Percentiles rank a stretch among this genome's conserved stretches.
phyloP scores from a whole-genome alignment of 2,113 vertebrate genomes.

The Pantherophis guttatus region DNA sequence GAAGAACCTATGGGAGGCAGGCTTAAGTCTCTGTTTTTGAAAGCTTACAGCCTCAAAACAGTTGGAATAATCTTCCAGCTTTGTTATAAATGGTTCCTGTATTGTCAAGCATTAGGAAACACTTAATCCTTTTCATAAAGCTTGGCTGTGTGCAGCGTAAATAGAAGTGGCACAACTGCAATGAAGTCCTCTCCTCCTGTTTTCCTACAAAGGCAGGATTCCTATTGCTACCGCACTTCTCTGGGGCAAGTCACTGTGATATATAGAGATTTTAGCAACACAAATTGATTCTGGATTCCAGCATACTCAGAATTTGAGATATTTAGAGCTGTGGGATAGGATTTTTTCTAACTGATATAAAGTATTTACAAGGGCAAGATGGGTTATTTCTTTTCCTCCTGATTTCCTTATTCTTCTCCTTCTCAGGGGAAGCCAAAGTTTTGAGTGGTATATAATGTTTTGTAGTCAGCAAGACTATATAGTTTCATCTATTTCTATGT shows the following conservation, averaged over 20 bases:
- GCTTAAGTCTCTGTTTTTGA: slow-evolving; percentile 10
- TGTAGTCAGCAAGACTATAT: neutral
- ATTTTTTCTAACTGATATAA: neutral
- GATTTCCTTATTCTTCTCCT: neutral
- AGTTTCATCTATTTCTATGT: neutral
- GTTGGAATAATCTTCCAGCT: slow-evolving; percentile 52
- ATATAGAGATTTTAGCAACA: neutral
- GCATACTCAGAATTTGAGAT: neutral
- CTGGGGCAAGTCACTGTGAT: neutral
- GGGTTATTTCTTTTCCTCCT: neutral
- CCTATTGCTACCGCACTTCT: neutral
- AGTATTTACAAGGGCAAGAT: neutral
- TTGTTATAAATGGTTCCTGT: neutral
- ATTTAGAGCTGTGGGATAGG: neutral
- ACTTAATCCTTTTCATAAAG: slow-evolving; percentile 46
- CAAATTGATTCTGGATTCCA: neutral
- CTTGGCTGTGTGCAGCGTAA: slow-evolving; percentile 30
- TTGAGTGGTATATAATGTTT: neutral
- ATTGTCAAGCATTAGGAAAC: slow-evolving; percentile 23
- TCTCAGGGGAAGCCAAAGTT: neutral
- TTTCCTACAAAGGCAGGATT: fast-evolving
- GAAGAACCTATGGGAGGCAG: slow-evolving; percentile 34
- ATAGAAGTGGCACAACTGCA: slow-evolving; percentile 15
- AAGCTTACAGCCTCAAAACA: slow-evolving; percentile 35
- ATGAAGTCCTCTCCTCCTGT: neutral